Conservation (phyloP, 1,140 invertebrate species). For the Watersipora subatra region DNA sequence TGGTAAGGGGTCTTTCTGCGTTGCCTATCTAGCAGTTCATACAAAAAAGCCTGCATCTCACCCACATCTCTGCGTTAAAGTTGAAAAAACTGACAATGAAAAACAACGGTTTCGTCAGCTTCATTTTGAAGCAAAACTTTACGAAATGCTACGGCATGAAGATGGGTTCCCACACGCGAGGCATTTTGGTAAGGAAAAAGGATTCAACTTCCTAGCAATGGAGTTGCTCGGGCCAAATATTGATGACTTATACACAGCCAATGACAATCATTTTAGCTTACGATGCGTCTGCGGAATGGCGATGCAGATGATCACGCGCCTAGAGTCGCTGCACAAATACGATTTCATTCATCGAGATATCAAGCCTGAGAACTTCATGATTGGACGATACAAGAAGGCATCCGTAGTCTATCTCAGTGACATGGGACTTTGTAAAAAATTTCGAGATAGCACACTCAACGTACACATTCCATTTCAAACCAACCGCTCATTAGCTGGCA, state of each 20-base stretch:
- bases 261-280: constrained; percentile 75
- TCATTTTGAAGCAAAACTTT: background rate
- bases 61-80: background rate
- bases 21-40: background rate
- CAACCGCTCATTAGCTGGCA: background rate
- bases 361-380: constrained; percentile 51
- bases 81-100: background rate
- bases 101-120: background rate
- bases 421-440: constrained; percentile 16
- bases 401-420: constrained; percentile 14
- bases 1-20: background rate
- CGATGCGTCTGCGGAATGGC: constrained; percentile 88
- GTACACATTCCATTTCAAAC: background rate
- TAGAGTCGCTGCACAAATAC: constrained; percentile 85
- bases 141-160: background rate
- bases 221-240: constrained; percentile 86
- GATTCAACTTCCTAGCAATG: constrained; percentile 98
- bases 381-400: constrained; percentile 13
- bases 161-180: background rate
- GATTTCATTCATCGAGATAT: constrained; percentile 66
- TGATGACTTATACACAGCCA: constrained; percentile 92
- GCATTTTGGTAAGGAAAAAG: constrained; percentile 27
- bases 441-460: constrained; percentile 1
- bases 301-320: constrained; percentile 79
- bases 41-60: background rate